Percentiles rank a stretch among this genome's conserved stretches.
These are phyloP conservation scores for Drosophila merina DNA, from an alignment of 2,888 invertebrate genomes.

Conservation along the genomic window DNA sequence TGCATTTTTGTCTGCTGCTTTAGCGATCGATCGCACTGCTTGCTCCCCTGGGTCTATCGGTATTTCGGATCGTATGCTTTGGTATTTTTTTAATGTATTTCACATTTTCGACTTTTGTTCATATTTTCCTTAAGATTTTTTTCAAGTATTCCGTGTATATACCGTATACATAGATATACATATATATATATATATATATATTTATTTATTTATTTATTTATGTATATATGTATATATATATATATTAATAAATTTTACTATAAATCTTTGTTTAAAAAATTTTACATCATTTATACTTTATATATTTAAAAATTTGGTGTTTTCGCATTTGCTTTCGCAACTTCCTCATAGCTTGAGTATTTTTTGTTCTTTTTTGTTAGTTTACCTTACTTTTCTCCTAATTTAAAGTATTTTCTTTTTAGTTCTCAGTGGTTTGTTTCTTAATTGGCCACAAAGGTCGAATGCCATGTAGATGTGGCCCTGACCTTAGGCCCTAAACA, in stretches of 20 bases:
- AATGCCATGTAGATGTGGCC: constrained; percentile 73
- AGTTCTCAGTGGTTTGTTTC: constrained; percentile 10
- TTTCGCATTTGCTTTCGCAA: constrained; percentile 62
- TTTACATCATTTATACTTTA: constrained; percentile 56
- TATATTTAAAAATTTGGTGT: constrained; percentile 72
- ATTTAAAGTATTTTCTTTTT: constrained; percentile 27
- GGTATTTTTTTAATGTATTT: constrained; percentile 73
- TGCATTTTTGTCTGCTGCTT: not conserved
- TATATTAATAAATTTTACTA: constrained; percentile 74
- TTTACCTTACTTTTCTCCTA: constrained; percentile 35
- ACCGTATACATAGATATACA: constrained; percentile 37
- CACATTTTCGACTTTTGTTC: constrained; percentile 59
- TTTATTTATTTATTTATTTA: constrained; percentile 27
- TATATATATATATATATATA: constrained; percentile 36
- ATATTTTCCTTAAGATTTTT: constrained; percentile 24
- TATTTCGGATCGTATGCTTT: constrained; percentile 29
- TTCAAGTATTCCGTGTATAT: constrained; percentile 36
- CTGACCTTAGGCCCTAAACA: constrained; percentile 45
- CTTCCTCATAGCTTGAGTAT: constrained; percentile 42
- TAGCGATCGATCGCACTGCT: constrained; percentile 1
- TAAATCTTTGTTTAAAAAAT: constrained; percentile 72
- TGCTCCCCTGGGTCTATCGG: constrained; percentile 19
- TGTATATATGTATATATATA: constrained; percentile 43
- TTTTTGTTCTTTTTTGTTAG: constrained; percentile 15
- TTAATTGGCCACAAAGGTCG: constrained; percentile 30